Evolutionary conservation across 1,140 invertebrate genomes (phyloP), one percentile per base, ranked within the genome.

Genomic region (Lucilia sericata): DNA sequence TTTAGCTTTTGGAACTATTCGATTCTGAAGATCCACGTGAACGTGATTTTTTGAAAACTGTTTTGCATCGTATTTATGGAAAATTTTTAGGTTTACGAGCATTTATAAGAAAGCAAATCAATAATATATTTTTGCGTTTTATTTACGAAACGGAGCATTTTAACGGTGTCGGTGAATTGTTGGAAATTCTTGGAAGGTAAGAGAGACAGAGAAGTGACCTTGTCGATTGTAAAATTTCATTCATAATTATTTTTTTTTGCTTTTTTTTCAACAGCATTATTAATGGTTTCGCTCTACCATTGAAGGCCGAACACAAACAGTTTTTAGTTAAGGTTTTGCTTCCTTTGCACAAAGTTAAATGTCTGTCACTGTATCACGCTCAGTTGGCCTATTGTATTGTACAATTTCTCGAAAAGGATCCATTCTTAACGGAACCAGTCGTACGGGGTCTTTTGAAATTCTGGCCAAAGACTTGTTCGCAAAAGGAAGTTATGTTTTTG

Each of bases 101-200:
- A 89, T 99, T 99, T 92, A 99, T 99, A 93, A 95, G 99, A 91
- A 99, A 99, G 96, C 98, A 99, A 94, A 99, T 99, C 90, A 99
- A 99, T 92, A 99, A 99, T 93, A 99, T 99, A 92, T 99, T 98
- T 92, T 93, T 92, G 90, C 96, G 98, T 94, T 99, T 99, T 94
- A 98, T 99, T 87, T 99, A 99, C 93, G 99, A 99, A 94, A 99
- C 98, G 86, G 99, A 99, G 94, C 98, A 99, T 92, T 99, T 99
- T 92, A 99, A 99, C 93, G 99, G 99, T 86, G 97, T 99, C 85
- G 98, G 97, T 85, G 99, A 99, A 92, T 93, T 99, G 88, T 93
- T 99, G 88, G 99, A 99, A 95, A 99, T 99, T 92, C 94, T 99
- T 92, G 99, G 99, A 93, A 95, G 94, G 93, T 94, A 86, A 88